Conservation (phyloP, 2,888 invertebrate genomes). For the Tenthredo scrophulariae region DNA sequence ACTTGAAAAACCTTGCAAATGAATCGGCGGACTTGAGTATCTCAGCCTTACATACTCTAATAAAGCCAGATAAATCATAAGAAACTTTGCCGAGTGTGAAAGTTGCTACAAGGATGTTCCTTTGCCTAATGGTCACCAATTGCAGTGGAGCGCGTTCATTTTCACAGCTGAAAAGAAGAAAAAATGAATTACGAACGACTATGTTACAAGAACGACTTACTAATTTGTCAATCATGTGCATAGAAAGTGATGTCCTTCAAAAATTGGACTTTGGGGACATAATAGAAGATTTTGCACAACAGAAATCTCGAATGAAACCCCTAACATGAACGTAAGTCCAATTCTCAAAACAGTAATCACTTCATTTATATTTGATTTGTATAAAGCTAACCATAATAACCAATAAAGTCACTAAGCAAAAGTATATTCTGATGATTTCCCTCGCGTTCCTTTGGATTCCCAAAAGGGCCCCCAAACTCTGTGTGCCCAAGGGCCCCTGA, state of each 20-base stretch:
- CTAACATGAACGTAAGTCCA: not conserved
- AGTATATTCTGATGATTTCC: not conserved
- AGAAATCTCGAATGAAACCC: slow-evolving; percentile 54
- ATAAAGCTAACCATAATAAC: slow-evolving; percentile 8
- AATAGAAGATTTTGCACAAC: slow-evolving; percentile 64
- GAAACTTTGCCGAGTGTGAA: slow-evolving; percentile 65
- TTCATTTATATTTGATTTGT: slow-evolving; percentile 17
- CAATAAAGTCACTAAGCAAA: slow-evolving; percentile 8
- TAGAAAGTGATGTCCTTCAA: slow-evolving; percentile 65
- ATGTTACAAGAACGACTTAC: slow-evolving; percentile 64
- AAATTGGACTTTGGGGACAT: slow-evolving; percentile 65
- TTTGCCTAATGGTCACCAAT: slow-evolving; percentile 64
- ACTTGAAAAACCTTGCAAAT: slow-evolving; percentile 56
- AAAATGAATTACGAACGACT: slow-evolving; percentile 64
- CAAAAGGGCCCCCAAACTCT: slow-evolving; percentile 1
- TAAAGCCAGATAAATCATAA: slow-evolving; percentile 59
- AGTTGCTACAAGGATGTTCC: slow-evolving; percentile 66
- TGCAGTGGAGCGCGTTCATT: slow-evolving; percentile 65
- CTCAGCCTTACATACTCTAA: slow-evolving; percentile 53
- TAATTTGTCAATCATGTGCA: slow-evolving; percentile 61
- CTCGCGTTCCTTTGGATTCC: not conserved
- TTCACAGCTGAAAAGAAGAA: slow-evolving; percentile 61
- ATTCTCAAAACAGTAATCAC: not conserved
- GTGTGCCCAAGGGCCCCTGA: slow-evolving; percentile 23
- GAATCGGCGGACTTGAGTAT: slow-evolving; percentile 41